Base-by-base conservation (phyloP, 2,113 vertebrate genomes). In the Peucedramus taeniatus region DNA sequence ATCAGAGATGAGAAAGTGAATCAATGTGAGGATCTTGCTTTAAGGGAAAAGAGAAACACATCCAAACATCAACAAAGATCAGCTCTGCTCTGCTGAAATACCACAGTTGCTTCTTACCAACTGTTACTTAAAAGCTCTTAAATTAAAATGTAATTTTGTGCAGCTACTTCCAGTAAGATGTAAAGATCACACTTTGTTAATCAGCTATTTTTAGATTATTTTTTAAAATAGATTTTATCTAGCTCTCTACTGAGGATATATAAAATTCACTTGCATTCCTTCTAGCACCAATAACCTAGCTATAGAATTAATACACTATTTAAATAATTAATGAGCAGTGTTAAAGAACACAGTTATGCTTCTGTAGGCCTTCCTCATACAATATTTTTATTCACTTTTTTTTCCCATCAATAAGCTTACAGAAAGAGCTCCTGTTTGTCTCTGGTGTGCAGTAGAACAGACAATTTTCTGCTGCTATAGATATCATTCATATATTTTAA, bases 151-250 rank as follows among this genome's bases (percentile, higher is more conserved):
- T 26, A 21, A 27, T 57, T 31, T 87, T 86, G 39, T 53, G 53
- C 27, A 35, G 81, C 57, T 94, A 4, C 72, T 79, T 77, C 56
- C 81, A 71, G 53, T 53, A 35, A 84, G 54, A 82, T 71, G 53
- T 82, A 39, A 61, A 61, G 35, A 85, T 86, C 30, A 35, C 71
- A 64, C 68, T 95, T 94, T 78, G 82, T 89, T 93, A 96, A 93
- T 66, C 64, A 76, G 53, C 44, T 88, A 44, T 56, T 72, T 63
- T 68, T 92, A 82, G n/a, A 15, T 76, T 3, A 31, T 65, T 50
- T 60, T 70, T 65, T 30, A 47, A 57, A 40, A 69, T 18, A 53
- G 53, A 74, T 89, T 92, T 61, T 91, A 64, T 93, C 72, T 69
- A 37, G 54, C 63, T 94, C 42, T 94, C 35, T 71, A 9, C 6